Evolutionary conservation across 2,888 invertebrate genomes (phyloP), one percentile per base, ranked within the genome.

Genomic region (Apoda limacodes): DNA sequence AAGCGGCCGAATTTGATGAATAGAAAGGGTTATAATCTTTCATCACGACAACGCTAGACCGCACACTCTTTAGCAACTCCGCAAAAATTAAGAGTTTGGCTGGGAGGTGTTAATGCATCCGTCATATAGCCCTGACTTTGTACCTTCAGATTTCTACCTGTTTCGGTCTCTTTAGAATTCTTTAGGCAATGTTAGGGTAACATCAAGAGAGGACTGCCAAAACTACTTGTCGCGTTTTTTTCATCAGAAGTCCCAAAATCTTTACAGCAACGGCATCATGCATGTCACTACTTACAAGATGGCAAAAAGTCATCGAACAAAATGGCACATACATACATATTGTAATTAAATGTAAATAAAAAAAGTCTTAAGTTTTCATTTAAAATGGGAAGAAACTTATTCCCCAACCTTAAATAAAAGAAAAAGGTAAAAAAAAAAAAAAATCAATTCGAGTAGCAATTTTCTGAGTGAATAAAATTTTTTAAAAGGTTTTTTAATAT

Each of bases 1-100:
- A 30, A 36, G 13, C 33, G 25, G 13, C 17, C 33, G 10, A 22
- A 30, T 23, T 28, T 30, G 17, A 15, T 27, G 3, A 22, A 27
- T 12, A 27, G 25, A 25, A 28, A 9, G 30, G 32, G 25, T 25
- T n/a, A 28, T 35, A 11, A 26, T 35, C 2, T 39, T 38, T 17
- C n/a, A n/a, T n/a, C n/a, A n/a, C n/a, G 17, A 17, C 7, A 17
- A 17, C 5, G 17, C 17, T 17, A 17, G 17, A 17, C 17, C 17
- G 7, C 17, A 17, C 17, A 17, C 17, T 6, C 7, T 5, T 17
- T 17, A 17, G n/a, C n/a, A n/a, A n/a, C n/a, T n/a, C n/a, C n/a
- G n/a, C n/a, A n/a, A n/a, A n/a, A n/a, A n/a, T n/a, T n/a, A n/a
- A n/a, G n/a, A n/a, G 17, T 17, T 17, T 17, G 17, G 17, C 17